A percentile compares a stretch with the other conserved stretches of the same genome.
These are phyloP conservation scores for Drosophila percnosoma DNA, from an alignment of 2,888 invertebrate genomes.

Conservation along the genomic window DNA sequence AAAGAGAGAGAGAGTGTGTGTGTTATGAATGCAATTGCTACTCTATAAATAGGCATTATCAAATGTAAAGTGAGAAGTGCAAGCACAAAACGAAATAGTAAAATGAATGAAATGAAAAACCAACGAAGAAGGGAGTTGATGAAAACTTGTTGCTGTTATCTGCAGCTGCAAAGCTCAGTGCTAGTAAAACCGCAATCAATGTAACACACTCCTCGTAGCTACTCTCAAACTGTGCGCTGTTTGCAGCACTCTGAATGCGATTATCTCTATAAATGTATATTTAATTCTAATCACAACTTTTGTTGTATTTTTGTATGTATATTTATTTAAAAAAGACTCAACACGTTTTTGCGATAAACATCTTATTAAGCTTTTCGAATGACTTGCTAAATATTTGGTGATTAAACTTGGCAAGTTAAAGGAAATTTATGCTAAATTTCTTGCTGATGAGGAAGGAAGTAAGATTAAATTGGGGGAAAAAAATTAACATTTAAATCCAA, in stretches of 20 bases:
- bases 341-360: constrained; percentile 29
- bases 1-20: constrained; percentile 2
- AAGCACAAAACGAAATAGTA: constrained; percentile 26
- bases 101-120: constrained; percentile 25
- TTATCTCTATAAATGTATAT: constrained; percentile 5
- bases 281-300: constrained; percentile 31
- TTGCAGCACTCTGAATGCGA: constrained; percentile 12
- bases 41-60: constrained; percentile 70
- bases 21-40: constrained; percentile 30
- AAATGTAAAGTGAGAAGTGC: constrained; percentile 46
- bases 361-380: constrained; percentile 18
- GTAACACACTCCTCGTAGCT: not conserved
- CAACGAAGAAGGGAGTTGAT: constrained; percentile 19
- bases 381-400: constrained; percentile 21
- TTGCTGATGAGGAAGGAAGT: not conserved
- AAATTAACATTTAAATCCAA: not conserved
- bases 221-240: constrained; percentile 8
- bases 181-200: constrained; percentile 5
- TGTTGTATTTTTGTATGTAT: not conserved
- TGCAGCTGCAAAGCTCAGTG: constrained; percentile 11
- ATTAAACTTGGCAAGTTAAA: not conserved
- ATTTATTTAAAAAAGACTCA: constrained; percentile 21
- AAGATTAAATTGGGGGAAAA: constrained; percentile 2
- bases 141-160: constrained; percentile 26
- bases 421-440: not conserved